Percentiles rank a stretch among this genome's conserved stretches.
Conservation (phyloP, 1,140 invertebrate species). For the Spodoptera frugiperda region DNA sequence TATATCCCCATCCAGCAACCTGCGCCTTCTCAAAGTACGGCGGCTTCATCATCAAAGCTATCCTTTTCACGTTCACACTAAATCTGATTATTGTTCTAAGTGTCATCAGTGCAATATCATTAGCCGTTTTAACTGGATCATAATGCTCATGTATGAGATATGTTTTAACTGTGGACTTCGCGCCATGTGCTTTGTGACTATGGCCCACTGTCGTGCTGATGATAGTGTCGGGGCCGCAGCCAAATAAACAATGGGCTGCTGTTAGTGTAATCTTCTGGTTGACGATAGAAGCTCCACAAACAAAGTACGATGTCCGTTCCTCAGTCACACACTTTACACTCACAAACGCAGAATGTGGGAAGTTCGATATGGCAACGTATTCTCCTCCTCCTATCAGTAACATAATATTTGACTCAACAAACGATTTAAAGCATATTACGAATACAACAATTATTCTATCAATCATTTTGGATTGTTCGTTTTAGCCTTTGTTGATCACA, state of each 20-base stretch:
- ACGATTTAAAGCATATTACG: too few relatives aligned
- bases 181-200: neutral
- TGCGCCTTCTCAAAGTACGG: constrained; percentile 10
- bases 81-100: constrained; percentile 18
- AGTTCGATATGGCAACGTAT: neutral
- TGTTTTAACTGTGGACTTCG: too few relatives aligned
- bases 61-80: neutral
- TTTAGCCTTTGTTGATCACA: too few relatives aligned
- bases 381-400: neutral
- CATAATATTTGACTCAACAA: too few relatives aligned
- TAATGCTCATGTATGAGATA: neutral
- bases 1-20: constrained; percentile 48
- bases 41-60: constrained; percentile 23
- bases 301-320: neutral
- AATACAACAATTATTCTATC: too few relatives aligned
- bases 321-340: neutral
- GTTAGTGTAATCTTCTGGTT: constrained; percentile 48
- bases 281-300: constrained; percentile 49
- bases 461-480: too few relatives aligned
- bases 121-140: neutral
- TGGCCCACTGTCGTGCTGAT: neutral
- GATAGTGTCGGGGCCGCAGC: neutral
- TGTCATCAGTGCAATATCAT: constrained; percentile 39
- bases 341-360: neutral
- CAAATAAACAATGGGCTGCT: constrained; percentile 44